Base-by-base conservation (phyloP, 1,140 invertebrate genomes). In the Melipona quadrifasciata region DNA sequence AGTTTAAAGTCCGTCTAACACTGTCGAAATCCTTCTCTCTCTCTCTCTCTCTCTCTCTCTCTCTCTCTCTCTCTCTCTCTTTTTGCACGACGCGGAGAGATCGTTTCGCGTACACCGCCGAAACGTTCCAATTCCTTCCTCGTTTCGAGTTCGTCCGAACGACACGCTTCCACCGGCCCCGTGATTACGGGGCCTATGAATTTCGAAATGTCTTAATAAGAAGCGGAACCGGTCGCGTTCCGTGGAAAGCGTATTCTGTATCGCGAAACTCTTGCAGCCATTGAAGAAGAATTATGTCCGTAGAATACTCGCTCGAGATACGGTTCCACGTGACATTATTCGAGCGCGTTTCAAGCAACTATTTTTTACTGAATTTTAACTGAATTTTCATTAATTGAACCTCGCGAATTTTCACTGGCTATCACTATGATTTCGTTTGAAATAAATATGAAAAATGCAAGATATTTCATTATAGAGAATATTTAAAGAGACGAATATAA, bases 1-100 rank as follows among this genome's bases (percentile, higher is more conserved):
- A 93, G 89, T 90, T 91, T 91, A 89, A 87, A 92, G 89, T 92
- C 89, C 85, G 78, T 86, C 87, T 86, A 92, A 93, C 91, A 84
- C 90, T 82, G 86, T 91, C 86, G 74, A 88, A 84, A 80, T 74
- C 58, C 61, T 73, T 58, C 70, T 84, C 70, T 51, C 58, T 58
- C 55, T 51, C 5, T 16, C 39, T 14, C 31, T 21, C 11, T 1
- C 3, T 10, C 10, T 17, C 64, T 24, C 64, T 65, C 27, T 24
- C 3, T 31, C 27, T 65, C n/a, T 8, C n/a, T 31, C n/a, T 61
- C 61, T 21, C 61, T 65, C n/a, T 24, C 10, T 8, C n/a, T 31
- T 12, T 61, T 27, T 39, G 24, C 31, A 31, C 65, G 53, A 70
- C 75, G 24, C 21, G 67, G 67, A 79, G 67, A 71, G 76, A 84